Base-by-base conservation (phyloP, 2,797 vertebrate species). In the Acrossocheilus wenchowensis region DNA sequence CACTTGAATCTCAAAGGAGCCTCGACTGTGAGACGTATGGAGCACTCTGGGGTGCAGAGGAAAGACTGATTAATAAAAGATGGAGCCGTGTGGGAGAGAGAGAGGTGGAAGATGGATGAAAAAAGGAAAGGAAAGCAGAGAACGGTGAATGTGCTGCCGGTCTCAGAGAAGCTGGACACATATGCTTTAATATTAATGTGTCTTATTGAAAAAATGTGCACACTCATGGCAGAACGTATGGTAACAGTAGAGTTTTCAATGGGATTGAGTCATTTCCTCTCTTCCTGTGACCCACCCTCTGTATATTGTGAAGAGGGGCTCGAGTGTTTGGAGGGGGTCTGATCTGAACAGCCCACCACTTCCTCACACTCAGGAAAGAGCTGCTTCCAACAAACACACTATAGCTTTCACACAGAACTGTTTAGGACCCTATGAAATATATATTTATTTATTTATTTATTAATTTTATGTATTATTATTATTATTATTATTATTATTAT, bases 21-120 rank as follows among this genome's bases (percentile, higher is more conserved):
- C 36, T 68, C 26, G 62, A 45, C 30, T 6, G 21, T 0, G 41
- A 73, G 68, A 74, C 3, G 36, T 15, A 69, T 50, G 57, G 73
- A 75, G 57, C 41, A 74, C 69, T 83, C 17, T 23, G 81, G 66
- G 69, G 48, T 54, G 50, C 60, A 19, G 36, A 77, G 77, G 26
- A 72, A 43, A 84, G 39, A n/a, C 79, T 87, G 77, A 78, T 81
- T 83, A 89, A 90, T 89, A 88, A 90, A 90, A 89, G 81, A 90
- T 86, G 84, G 81, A 81, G 87, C 77, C 14, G 15, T 73, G 85
- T 83, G 62, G 78, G 87, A 85, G 83, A 78, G 83, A 78, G 78
- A 83, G 72, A 78, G 82, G 30, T 68, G 45, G 21, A 68, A 71
- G 66, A 30, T 17, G 60, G 34, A 54, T 48, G 41, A 23, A 73